Evolutionary conservation across 2,113 vertebrate species (phyloP).

Genomic region (Dryoscopus gambensis): DNA sequence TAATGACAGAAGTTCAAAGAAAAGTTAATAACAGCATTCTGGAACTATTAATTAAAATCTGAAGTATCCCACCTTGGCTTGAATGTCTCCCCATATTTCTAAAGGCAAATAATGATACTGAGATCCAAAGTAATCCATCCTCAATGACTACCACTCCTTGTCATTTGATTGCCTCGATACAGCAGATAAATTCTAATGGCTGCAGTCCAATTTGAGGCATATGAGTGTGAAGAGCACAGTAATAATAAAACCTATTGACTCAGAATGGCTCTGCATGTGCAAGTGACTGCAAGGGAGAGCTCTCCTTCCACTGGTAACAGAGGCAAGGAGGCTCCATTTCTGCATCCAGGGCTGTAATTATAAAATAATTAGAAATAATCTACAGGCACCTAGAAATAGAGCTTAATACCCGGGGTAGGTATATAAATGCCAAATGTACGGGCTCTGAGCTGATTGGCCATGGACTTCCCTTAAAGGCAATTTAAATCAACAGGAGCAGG

Average conservation of each 20-base stretch:
- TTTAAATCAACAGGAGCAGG: background rate
- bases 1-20: background rate
- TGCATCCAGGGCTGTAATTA: background rate
- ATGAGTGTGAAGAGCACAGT: constrained; percentile 48
- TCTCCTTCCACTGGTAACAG: background rate
- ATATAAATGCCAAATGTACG: background rate
- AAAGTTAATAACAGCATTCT: background rate
- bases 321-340: background rate
- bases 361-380: constrained; percentile 7
- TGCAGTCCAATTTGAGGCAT: constrained; percentile 14
- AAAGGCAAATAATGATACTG: background rate
- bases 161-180: constrained; percentile 8
- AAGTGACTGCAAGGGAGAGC: background rate
- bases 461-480: background rate
- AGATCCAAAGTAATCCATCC: constrained; percentile 26
- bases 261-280: background rate
- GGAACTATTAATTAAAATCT: constrained; percentile 13
- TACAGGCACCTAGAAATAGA: background rate
- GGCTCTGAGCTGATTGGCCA: background rate
- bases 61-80: background rate
- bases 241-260: constrained; percentile 47
- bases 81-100: background rate
- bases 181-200: constrained; percentile 48
- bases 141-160: constrained; percentile 35
- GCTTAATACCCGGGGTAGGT: background rate